Evolutionary conservation across 2,888 invertebrate genomes (phyloP).

Genomic region (Nemurella pictetii): DNA sequence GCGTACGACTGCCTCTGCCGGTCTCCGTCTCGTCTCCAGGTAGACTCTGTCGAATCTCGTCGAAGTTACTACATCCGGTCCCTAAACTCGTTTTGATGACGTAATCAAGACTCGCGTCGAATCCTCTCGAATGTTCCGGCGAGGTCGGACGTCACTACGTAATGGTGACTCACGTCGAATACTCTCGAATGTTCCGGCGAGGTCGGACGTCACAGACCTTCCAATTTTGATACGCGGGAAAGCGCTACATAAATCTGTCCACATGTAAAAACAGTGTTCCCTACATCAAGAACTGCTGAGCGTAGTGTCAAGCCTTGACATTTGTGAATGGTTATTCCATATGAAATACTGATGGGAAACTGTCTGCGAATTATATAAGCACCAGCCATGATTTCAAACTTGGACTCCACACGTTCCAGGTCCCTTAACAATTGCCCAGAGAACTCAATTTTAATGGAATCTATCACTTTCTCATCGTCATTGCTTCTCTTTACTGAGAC

Average conservation of each 20-base stretch:
- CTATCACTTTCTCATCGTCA: slow-evolving; percentile 36
- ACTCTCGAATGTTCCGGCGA: too few relatives aligned
- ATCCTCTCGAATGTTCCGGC: too few relatives aligned
- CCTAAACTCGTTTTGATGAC: too few relatives aligned
- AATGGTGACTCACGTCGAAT: too few relatives aligned
- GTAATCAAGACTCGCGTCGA: too few relatives aligned
- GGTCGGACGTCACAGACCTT: too few relatives aligned
- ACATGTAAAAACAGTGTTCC: slow-evolving; percentile 41
- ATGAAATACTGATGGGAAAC: slow-evolving; percentile 43
- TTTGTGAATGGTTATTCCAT: slow-evolving; percentile 44
- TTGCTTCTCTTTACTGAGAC: slow-evolving; percentile 36
- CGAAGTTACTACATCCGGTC: too few relatives aligned
- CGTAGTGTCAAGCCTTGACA: slow-evolving; percentile 43
- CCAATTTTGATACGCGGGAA: slow-evolving; percentile 43
- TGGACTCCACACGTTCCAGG: slow-evolving; percentile 41
- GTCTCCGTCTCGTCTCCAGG: too few relatives aligned
- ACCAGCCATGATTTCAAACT: slow-evolving; percentile 44
- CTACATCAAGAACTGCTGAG: slow-evolving; percentile 43
- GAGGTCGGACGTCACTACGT: too few relatives aligned
- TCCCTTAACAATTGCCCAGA: slow-evolving; percentile 38
- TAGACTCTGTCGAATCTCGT: too few relatives aligned
- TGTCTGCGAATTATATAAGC: slow-evolving; percentile 43
- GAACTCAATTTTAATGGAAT: slow-evolving; percentile 41
- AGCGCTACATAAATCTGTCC: slow-evolving; percentile 44
- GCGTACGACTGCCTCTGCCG: too few relatives aligned